Base-by-base conservation (phyloP, 2,797 vertebrate species). In the Hippocampus kuda region DNA sequence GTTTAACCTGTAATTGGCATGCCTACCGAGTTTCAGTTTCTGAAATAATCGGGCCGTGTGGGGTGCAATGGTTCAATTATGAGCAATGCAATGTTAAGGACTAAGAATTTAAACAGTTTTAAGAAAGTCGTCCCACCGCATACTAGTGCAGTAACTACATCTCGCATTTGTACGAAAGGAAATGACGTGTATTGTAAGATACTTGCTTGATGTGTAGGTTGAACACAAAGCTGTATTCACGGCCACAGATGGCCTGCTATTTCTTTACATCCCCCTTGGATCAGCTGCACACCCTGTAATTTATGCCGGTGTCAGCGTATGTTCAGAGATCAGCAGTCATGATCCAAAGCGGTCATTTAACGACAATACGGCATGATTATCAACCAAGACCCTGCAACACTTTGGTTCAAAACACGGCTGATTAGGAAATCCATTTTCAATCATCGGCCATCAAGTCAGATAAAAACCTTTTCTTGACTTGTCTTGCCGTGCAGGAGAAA, bases 301-400 rank as follows among this genome's bases (percentile, higher is more conserved):
- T 86, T 89, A 62, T 68, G 71, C 77, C 74, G 74, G 68, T 72
- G 76, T 80, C 81, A 56, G 75, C 82, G 81, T 86, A 79, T 76
- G 72, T 76, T 79, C 74, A 76, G 49, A 66, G 76, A 76, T 69
- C 87, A 89, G 76, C 86, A 88, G 87, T 89, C 84, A 87, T 67
- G 62, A 72, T 71, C 51, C 66, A 89, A 86, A 13, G 82, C 82
- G 67, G 85, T 87, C 75, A 89, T 93, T 90, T 90, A 62, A 74
- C 72, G 80, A 90, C 90, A 91, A 90, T 90, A 75, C 71, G 66
- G 72, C 70, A 85, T 91, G 90, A 91, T 90, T 86, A 89, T 77
- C 54, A 80, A 75, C 72, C 74, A 67, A 57, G 59, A 61, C 59
- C 59, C 30, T 73, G 74, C 80, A 51, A 53, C 27, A 77, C 75